These are phyloP conservation scores for Tetraneura akinire DNA, from an alignment of 1,140 invertebrate species.

Conservation along the genomic window DNA sequence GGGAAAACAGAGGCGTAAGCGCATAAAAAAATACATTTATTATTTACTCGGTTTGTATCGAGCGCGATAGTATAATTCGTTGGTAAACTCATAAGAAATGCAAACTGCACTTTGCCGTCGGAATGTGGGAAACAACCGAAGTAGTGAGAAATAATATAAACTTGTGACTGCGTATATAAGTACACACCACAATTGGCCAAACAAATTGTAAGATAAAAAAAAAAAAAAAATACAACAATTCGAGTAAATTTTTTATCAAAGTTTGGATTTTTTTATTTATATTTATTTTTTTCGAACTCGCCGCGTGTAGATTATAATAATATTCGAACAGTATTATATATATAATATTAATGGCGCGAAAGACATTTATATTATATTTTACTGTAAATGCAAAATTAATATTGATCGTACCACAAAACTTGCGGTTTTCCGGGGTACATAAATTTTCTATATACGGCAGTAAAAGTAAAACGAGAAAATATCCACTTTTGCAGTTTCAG, in stretches of 20 bases:
- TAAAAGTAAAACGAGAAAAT: too few species aligned
- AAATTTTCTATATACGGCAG: too few species aligned
- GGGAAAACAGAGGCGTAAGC: neutral
- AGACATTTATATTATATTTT: too few species aligned
- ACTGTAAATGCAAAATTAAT: too few species aligned
- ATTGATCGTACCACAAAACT: too few species aligned
- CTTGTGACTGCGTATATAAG: neutral
- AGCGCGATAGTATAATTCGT: constrained; percentile 8
- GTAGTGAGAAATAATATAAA: neutral
- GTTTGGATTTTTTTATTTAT: neutral
- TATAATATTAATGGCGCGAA: neutral
- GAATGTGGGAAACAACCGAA: constrained; percentile 25
- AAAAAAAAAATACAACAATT: neutral
- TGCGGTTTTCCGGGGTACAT: too few species aligned
- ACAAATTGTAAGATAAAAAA: constrained; percentile 14
- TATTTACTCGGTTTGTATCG: constrained; percentile 34
- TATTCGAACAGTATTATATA: neutral
- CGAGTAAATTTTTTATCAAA: neutral
- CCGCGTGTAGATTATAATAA: neutral
- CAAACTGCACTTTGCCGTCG: constrained; percentile 41
- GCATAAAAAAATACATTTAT: constrained; percentile 43
- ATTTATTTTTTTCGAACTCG: neutral
- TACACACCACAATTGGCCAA: constrained; percentile 1
- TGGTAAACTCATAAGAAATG: constrained; percentile 42
- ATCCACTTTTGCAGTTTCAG: too few species aligned